Percentiles rank a stretch among this genome's conserved stretches.
Conservation (phyloP, 2,888 invertebrate species). For the Acanthosepion pharaonis region DNA sequence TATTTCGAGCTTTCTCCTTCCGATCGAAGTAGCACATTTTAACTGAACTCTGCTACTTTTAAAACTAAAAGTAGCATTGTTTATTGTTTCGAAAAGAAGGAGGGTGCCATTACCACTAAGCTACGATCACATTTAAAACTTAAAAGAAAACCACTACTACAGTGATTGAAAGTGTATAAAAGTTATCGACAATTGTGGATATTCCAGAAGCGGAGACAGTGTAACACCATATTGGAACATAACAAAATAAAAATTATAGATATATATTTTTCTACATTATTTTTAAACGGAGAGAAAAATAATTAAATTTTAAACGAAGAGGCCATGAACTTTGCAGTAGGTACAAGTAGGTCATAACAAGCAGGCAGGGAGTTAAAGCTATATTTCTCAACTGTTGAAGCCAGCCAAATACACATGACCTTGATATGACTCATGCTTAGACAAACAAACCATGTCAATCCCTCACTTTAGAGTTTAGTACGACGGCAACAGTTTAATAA, state of each 20-base stretch:
- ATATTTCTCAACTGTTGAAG: constrained; percentile 41
- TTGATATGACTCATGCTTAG: constrained; percentile 47
- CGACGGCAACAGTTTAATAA: neutral
- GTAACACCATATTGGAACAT: neutral
- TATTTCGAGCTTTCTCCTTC: neutral
- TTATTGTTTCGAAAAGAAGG: neutral
- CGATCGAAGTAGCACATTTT: neutral
- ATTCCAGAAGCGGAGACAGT: neutral
- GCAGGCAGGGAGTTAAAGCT: constrained; percentile 34
- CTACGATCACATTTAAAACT: neutral
- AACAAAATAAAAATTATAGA: neutral
- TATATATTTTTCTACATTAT: neutral
- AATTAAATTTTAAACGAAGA: neutral
- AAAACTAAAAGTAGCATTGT: neutral
- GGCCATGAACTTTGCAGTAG: constrained; percentile 46
- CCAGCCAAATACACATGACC: constrained; percentile 44
- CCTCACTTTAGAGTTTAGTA: neutral
- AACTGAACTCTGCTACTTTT: neutral
- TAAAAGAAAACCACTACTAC: neutral
- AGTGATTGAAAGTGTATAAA: neutral
- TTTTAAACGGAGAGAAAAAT: neutral
- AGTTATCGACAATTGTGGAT: neutral
- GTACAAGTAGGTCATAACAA: constrained; percentile 49
- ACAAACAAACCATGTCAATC: constrained; percentile 48
- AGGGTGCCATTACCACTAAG: neutral